Base-by-base conservation (phyloP, 1,140 invertebrate genomes). In the Drosophila burlai region DNA sequence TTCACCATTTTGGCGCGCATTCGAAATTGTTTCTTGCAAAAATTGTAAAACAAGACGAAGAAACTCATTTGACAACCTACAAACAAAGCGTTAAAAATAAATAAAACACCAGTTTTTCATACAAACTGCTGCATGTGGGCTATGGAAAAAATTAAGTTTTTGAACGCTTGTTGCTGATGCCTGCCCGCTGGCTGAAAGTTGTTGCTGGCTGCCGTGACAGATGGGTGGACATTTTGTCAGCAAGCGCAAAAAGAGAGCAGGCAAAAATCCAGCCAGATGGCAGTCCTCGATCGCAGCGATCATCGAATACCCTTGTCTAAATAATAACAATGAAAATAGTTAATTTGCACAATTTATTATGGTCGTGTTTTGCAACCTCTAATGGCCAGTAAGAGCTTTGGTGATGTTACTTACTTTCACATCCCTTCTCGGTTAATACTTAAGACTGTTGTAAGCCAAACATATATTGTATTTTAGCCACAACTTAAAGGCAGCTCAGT, bases 141-240 rank as follows among this genome's bases (percentile, higher is more conserved):
- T 46, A 52, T 61, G 66, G 29, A 71, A 76, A 69, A 62, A 63
- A 59, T 54, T 45, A 79, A 72, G 67, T 72, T 80, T 79, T 47
- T 38, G 59, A 80, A 79, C 65, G 76, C 76, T 84, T 72, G 77
- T 72, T 83, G 81, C 65, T 76, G 79, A 40, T 73, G 76, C 64
- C 67, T 72, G 77, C 55, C 77, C 68, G 76, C 61, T 80, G 76
- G 66, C 66, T 63, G 46, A 78, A 72, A 79, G 58, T 80, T 80
- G 76, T 63, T 79, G 67, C 73, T 81, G 76, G 42, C 18, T 72
- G 71, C 59, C 59, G 79, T 90, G 85, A 90, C 85, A 90, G 85
- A 90, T 90, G 85, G 81, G 85, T 68, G 85, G 79, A 90, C 85
- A 90, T 90, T 85, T 81, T 90, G 86, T 80, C 81, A 83, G 63